These are phyloP conservation scores for Kryptopterus vitreolus DNA, from an alignment of 2,797 vertebrate species.

Conservation along the genomic window DNA sequence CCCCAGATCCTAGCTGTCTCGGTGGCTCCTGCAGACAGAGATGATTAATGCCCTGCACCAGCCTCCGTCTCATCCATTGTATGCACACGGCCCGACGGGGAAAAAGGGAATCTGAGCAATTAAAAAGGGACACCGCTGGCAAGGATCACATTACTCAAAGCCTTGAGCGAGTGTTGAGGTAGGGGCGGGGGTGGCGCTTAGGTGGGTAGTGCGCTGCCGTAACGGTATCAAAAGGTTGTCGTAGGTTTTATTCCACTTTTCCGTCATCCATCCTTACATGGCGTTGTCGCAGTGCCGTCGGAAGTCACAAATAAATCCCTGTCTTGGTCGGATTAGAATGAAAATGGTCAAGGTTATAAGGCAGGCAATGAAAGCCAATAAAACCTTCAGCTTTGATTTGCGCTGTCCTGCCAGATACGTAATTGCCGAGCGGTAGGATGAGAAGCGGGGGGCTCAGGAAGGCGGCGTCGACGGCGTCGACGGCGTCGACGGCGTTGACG, in stretches of 20 bases:
- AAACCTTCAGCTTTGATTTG: constrained; percentile 60
- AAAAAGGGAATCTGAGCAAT: constrained; percentile 59
- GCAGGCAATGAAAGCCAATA: constrained; percentile 55
- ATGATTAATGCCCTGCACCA: constrained; percentile 62
- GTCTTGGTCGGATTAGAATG: constrained; percentile 49
- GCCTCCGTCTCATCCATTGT: constrained; percentile 59
- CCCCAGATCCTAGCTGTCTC: constrained; percentile 53
- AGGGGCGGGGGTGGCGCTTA: not conserved
- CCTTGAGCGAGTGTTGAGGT: constrained; percentile 39
- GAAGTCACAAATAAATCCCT: constrained; percentile 38
- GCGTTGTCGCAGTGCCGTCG: constrained; percentile 29
- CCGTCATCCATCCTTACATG: constrained; percentile 17
- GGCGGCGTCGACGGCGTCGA: constrained; percentile 1
- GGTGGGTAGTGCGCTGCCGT: constrained; percentile 14
- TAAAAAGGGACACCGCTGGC: constrained; percentile 64
- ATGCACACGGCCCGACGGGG: constrained; percentile 53
- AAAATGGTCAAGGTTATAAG: constrained; percentile 55
- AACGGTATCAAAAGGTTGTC: constrained; percentile 39
- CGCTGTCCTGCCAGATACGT: constrained; percentile 44
- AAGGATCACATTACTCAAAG: constrained; percentile 52
- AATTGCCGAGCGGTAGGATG: constrained; percentile 50
- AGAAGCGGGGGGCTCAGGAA: constrained; percentile 37
- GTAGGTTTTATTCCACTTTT: not conserved
- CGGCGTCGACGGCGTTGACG: no score
- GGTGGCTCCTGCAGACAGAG: constrained; percentile 58